phyloP scores from a whole-genome alignment of 2,113 vertebrate species.

The Festucalex cinctus region DNA sequence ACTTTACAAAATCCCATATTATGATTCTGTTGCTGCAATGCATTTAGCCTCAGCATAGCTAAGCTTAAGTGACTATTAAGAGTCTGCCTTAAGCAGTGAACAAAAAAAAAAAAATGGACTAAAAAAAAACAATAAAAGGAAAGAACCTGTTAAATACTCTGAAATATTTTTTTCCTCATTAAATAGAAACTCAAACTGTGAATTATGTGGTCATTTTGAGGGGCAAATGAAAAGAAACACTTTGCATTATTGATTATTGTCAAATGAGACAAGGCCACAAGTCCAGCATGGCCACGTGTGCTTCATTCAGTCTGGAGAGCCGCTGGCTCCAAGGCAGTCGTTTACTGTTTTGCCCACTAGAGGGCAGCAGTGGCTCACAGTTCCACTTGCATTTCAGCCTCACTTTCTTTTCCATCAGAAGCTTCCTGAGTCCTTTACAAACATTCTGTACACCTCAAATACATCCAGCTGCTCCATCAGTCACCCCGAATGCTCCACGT shows the following conservation, averaged over 20 bases:
- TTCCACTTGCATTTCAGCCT: conserved; percentile 25
- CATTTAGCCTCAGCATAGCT: conserved; percentile 25
- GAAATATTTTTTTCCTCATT: conserved; percentile 60
- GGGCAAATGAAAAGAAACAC: not conserved
- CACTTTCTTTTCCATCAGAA: not conserved
- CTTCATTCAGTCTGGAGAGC: conserved; percentile 26
- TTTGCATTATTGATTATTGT: conserved; percentile 16
- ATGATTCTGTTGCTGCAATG: conserved; percentile 32
- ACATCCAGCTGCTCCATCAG: not conserved
- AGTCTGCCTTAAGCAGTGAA: conserved; percentile 41
- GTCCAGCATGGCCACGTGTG: conserved; percentile 40
- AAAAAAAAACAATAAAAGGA: conserved; percentile 65
- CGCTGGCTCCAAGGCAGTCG: not conserved
- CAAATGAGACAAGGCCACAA: conserved; percentile 36
- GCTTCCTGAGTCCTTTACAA: conserved; percentile 40
- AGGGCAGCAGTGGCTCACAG: conserved; percentile 49
- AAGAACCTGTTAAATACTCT: conserved; percentile 71
- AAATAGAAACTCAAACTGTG: conserved; percentile 71
- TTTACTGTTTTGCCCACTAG: conserved; percentile 48
- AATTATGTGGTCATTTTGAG: conserved; percentile 23
- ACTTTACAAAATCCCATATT: conserved; percentile 14
- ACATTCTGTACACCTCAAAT: conserved; percentile 7
- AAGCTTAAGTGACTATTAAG: conserved; percentile 47
- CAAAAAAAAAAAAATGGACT: conserved; percentile 53
- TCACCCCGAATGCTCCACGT: not conserved